These are phyloP conservation scores for Ginglymostoma cirratum DNA, from an alignment of 2,113 vertebrate genomes.

Conservation along the genomic window DNA sequence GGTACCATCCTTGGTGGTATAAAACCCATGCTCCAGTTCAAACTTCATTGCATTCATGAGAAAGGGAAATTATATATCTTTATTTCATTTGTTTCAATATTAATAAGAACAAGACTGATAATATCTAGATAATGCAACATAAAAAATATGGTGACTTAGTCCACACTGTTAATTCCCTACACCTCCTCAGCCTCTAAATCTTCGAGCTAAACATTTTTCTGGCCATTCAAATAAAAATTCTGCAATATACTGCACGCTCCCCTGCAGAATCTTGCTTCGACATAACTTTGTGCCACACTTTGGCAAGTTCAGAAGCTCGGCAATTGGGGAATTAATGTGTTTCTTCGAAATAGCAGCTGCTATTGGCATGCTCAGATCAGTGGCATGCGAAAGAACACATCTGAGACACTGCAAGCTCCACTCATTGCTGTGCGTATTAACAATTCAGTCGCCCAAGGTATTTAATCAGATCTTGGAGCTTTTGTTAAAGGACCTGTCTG, in stretches of 20 bases:
- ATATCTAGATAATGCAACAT: neutral
- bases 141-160: neutral
- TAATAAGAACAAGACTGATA: neutral
- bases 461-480: conserved; percentile 33
- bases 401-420: conserved; percentile 15
- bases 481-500: conserved; percentile 30
- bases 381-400: neutral
- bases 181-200: neutral
- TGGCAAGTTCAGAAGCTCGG: neutral
- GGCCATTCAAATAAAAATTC: neutral
- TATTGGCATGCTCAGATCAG: neutral
- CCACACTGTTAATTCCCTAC: neutral
- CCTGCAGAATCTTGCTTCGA: neutral
- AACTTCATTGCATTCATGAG: neutral
- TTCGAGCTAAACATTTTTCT: neutral
- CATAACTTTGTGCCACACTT: neutral
- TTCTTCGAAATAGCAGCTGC: conserved; percentile 11
- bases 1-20: neutral
- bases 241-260: neutral
- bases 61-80: neutral
- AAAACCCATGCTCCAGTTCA: neutral
- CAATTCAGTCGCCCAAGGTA: conserved; percentile 23
- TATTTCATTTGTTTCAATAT: neutral
- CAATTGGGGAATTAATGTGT: neutral
- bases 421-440: neutral